phyloP scores from a whole-genome alignment of 2,113 vertebrate species.

The Megaleporinus macrocephalus region DNA sequence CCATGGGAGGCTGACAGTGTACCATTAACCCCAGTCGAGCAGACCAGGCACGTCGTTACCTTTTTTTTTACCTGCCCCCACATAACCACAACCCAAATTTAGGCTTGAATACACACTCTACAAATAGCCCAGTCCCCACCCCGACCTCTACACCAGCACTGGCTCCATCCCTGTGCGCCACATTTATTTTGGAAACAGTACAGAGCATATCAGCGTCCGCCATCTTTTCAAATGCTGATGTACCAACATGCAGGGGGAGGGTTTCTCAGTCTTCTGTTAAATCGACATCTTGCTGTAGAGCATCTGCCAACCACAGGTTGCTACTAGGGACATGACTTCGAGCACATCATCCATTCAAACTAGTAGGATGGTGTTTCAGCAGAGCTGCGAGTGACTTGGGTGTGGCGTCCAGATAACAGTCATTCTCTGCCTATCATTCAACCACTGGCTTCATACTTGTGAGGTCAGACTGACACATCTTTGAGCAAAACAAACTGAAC shows the following conservation, averaged over 20 bases:
- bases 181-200: slow-evolving; percentile 59
- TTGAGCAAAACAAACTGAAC: slow-evolving; percentile 5
- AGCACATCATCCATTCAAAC: background rate
- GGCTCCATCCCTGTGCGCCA: slow-evolving; percentile 26
- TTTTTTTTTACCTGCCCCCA: slow-evolving; percentile 46
- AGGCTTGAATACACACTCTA: slow-evolving; percentile 23
- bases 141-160: slow-evolving; percentile 15
- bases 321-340: background rate
- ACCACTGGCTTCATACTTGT: slow-evolving; percentile 36
- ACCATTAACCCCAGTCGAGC: slow-evolving; percentile 45
- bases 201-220: slow-evolving; percentile 30
- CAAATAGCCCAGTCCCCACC: slow-evolving; percentile 38
- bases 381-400: slow-evolving; percentile 14
- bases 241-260: slow-evolving; percentile 38
- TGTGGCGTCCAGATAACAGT: slow-evolving; percentile 37
- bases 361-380: slow-evolving; percentile 1
- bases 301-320: background rate
- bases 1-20: slow-evolving; percentile 48
- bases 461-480: slow-evolving; percentile 8
- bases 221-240: slow-evolving; percentile 49
- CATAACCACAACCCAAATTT: slow-evolving; percentile 39
- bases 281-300: background rate
- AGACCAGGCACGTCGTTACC: slow-evolving; percentile 45
- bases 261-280: slow-evolving; percentile 21
- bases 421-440: slow-evolving; percentile 33